Evolutionary conservation across 2,888 invertebrate species (phyloP).

Genomic region (Dilophus febrilis): DNA sequence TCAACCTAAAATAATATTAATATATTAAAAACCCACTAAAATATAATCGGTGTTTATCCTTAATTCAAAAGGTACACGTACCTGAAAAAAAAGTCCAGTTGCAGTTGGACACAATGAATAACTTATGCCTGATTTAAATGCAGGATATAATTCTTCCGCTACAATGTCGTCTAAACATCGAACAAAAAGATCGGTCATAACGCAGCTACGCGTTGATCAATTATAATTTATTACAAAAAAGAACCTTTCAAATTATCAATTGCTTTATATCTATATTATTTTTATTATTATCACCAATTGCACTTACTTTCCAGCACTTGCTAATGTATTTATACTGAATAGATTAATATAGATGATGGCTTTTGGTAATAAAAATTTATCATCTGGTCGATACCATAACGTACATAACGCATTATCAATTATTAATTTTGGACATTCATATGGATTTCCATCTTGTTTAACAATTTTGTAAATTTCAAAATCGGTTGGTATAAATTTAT

Average conservation of each 20-base stretch:
- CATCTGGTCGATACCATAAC: constrained; percentile 72
- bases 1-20: constrained; percentile 16
- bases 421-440: constrained; percentile 37
- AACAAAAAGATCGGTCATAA: too few relatives aligned
- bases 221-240: too few relatives aligned
- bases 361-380: constrained; percentile 64
- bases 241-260: too few relatives aligned
- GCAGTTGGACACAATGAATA: constrained; percentile 42
- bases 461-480: constrained; percentile 32
- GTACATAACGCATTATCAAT: constrained; percentile 38
- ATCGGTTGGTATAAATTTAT: constrained; percentile 54
- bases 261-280: too few relatives aligned
- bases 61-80: constrained; percentile 17
- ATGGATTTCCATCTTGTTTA: constrained; percentile 17
- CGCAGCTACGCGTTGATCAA: too few relatives aligned
- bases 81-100: constrained; percentile 33
- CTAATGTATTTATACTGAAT: constrained; percentile 45
- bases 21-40: too few relatives aligned
- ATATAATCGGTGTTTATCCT: constrained; percentile 15
- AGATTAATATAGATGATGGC: constrained; percentile 57
- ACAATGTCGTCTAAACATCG: too few relatives aligned
- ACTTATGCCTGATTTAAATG: constrained; percentile 47
- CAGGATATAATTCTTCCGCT: constrained; percentile 48
- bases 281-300: not conserved
- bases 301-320: constrained; percentile 46